Evolutionary conservation across 2,888 invertebrate species (phyloP), one percentile per base, ranked within the genome.

Genomic region (Bombyx huttoni): DNA sequence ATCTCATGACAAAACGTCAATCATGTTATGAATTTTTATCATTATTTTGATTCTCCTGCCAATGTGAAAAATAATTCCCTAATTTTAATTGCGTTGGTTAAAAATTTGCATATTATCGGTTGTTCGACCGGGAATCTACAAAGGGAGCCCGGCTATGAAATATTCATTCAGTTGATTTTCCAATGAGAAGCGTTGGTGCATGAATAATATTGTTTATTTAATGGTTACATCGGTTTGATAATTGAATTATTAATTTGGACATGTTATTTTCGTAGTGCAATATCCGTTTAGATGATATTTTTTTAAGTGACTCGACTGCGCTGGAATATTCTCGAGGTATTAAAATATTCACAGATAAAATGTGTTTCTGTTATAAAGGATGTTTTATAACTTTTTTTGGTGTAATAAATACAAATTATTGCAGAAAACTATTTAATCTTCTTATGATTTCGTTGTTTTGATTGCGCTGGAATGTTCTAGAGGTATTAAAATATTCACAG

Each of bases 141-240:
- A 76, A 71, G 71, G 70, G 68, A 61, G 72, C 2, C 68, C 68
- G 75, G 63, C 54, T 65, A 71, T 86, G 81, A 84, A 88, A 88
- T 78, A 48, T 55, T 53, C 52, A 57, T 68, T 58, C 59, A 77
- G 81, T 82, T 85, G 78, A 73, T 79, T 78, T 80, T 83, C 64
- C 70, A 60, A 60, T 68, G 70, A 66, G 77, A 83, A 78, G 87
- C 81, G 85, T 83, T 69, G 73, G 73, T 61, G 70, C 73, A 57
- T 51, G 73, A 68, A 64, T 80, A 77, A 81, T 79, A 68, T 61
- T 70, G 64, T 70, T 72, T 69, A 65, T 70, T 50, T 50, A 53
- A 52, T 40, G 40, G 40, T 40, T 40, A 40, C 40, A 40, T 40
- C 9, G 9, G 40, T 40, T 40, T 40, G 40, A 40, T 40, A 40